Base-by-base conservation (phyloP, 2,888 invertebrate species). In the Enoplolaimus lenunculus region DNA sequence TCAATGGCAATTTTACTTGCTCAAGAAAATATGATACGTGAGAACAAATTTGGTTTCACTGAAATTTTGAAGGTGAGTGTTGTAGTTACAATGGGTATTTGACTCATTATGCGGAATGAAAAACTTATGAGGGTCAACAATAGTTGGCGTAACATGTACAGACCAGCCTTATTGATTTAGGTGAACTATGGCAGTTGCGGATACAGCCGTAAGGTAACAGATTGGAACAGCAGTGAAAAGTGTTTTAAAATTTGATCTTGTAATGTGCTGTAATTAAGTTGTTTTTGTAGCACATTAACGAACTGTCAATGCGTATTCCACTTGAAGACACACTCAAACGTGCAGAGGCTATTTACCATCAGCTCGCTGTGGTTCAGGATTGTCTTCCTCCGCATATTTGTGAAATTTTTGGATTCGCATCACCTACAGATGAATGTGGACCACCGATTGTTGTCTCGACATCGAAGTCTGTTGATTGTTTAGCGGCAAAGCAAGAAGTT, bases 261-360 rank as follows among this genome's bases (percentile, higher is more conserved):
- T n/a, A n/a, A n/a, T n/a, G n/a, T n/a, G n/a, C n/a, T n/a, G n/a
- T n/a, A n/a, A n/a, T n/a, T n/a, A n/a, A n/a, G n/a, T n/a, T n/a
- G n/a, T 75, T 73, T 76, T 86, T 85, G 13, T 83, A 93, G 91
- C 93, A 97, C 80, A 89, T 97, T 73, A 98, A 98, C 83, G 95
- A 97, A 80, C 84, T 97, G 74, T 90, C 91, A 16, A 87, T 90
- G 81, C 87, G 88, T 74, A 87, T 97, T 68, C 88, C 93, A 78
- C 85, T 97, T 7, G 88, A 89, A 72, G 86, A 87, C 74, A 89
- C 89, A 68, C 82, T 97, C 31, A 88, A 88, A 76, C 87, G 88
- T 72, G 94, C 95, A 0, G 95, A 97, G 82, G 90, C 90, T 7
- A 93, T 97, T 76, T 94, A 88, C 82, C 86, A 89, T 76, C 95